Conservation (phyloP, 2,113 vertebrate species). For the Tenrec ecaudatus region DNA sequence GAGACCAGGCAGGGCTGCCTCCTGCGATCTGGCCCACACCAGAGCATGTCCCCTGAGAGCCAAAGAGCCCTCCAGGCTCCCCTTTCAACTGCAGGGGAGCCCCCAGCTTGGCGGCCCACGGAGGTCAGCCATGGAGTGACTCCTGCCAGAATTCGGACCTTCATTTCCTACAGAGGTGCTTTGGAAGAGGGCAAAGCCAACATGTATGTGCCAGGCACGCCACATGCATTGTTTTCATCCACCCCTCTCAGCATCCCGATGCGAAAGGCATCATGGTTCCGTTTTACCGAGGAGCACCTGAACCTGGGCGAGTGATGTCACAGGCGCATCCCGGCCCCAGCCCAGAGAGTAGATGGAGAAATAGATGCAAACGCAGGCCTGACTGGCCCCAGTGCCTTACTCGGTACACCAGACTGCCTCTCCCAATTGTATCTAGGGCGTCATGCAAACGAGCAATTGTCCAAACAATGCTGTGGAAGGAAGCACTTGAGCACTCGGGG, state of each 20-base stretch:
- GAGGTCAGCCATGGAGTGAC: fast-evolving
- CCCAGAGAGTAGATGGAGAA: background rate
- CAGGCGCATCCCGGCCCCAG: too few species aligned
- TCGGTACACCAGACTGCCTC: background rate
- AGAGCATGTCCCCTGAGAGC: too few species aligned
- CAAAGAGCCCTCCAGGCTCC: background rate
- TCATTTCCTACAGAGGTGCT: background rate
- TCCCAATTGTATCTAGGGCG: too few species aligned
- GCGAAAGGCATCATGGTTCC: background rate
- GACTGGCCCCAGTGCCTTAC: background rate
- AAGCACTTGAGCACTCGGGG: background rate
- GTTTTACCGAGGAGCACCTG: background rate
- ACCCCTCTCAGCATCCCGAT: background rate
- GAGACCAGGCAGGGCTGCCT: background rate
- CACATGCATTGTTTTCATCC: background rate
- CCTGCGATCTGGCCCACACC: background rate
- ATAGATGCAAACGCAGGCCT: background rate
- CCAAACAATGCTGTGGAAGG: background rate
- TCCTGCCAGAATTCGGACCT: background rate
- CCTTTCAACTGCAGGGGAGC: background rate
- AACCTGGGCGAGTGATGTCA: background rate
- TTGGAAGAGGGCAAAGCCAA: too few species aligned
- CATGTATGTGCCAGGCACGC: too few species aligned
- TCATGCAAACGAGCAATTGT: too few species aligned
- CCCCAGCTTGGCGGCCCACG: background rate